These are phyloP conservation scores for Drosophila greeni DNA, from an alignment of 2,888 invertebrate genomes.

Conservation along the genomic window DNA sequence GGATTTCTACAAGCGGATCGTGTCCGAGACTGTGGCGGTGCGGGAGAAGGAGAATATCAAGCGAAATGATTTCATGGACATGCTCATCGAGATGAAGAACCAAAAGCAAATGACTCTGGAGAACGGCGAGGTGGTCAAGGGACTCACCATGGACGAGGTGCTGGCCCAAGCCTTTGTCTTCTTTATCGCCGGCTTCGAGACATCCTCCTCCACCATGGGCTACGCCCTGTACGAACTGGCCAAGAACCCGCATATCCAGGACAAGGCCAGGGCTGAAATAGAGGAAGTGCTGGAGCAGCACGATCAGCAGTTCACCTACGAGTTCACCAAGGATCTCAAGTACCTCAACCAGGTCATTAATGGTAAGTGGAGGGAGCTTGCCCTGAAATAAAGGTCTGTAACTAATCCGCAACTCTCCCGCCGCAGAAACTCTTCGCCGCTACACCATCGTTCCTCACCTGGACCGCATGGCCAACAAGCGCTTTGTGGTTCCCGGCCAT, in stretches of 20 bases:
- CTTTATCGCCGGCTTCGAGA: constrained; percentile 81
- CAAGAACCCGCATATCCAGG: constrained; percentile 56
- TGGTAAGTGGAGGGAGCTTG: not conserved
- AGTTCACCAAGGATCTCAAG: constrained; percentile 46
- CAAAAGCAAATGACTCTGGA: constrained; percentile 47
- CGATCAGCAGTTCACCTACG: constrained; percentile 59
- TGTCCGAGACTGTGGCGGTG: constrained; percentile 75
- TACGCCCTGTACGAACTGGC: constrained; percentile 76
- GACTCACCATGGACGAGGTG: constrained; percentile 77
- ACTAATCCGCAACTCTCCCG: not conserved
- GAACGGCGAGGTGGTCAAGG: constrained; percentile 47
- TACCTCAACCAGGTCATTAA: constrained; percentile 30
- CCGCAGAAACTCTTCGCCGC: constrained; percentile 81
- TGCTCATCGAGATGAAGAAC: constrained; percentile 78
- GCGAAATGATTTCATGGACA: constrained; percentile 80
- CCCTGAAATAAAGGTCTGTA: rapidly evolving
- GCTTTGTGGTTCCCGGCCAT: constrained; percentile 79
- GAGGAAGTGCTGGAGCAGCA: constrained; percentile 44
- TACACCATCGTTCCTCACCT: constrained; percentile 80
- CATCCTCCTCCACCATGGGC: constrained; percentile 82
- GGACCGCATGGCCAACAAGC: constrained; percentile 79
- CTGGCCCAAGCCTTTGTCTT: constrained; percentile 71
- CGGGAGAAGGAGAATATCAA: constrained; percentile 74
- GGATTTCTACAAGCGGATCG: constrained; percentile 72
- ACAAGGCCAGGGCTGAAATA: constrained; percentile 55